Base-by-base conservation (phyloP, 2,888 invertebrate species). In the Philhelius pedissequus region DNA sequence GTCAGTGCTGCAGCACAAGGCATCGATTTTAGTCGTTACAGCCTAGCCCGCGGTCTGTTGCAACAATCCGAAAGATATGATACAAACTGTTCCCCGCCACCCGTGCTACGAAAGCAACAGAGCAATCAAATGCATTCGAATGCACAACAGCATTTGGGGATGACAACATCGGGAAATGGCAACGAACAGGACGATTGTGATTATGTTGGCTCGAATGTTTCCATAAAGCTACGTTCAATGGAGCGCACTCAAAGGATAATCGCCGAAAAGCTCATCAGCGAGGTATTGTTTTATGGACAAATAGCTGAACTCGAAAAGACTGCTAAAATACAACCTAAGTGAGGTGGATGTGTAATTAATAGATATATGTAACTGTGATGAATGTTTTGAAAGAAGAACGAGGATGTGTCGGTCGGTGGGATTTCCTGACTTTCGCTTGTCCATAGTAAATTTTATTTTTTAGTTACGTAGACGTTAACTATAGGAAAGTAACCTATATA, bases 211-310 rank as follows among this genome's bases (percentile, higher is more conserved):
- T 90, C 90, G 30, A 91, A 91, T 87, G 91, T 91, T 25, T 89
- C 91, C 22, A 87, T 90, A 78, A 91, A 91, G 66, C 86, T 91
- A 76, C 88, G 91, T 13, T 87, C 90, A 1, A 91, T 91, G 91
- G 91, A 91, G 80, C 90, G 90, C 13, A 90, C 90, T 30, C 91
- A 91, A 84, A 88, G 91, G 77, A 91, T 91, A 75, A 91, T 91
- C 56, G 91, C 91, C 75, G 91, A 91, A 87, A 91, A 91, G 77
- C 89, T 91, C 15, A 91, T 91, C 76, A 89, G 91, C 75, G 91
- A 91, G 87, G 90, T 91, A 79, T 88, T 91, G 73, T 91, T 89
- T 82, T 91, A 89, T 78, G 91, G 91, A 0, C 91, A 91, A 71
- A 90, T 91, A 79, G 91, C 90, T 77, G 91, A 91, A 86, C 89